Conservation (phyloP, 2,797 vertebrate genomes). For the Bovichtus diacanthus region DNA sequence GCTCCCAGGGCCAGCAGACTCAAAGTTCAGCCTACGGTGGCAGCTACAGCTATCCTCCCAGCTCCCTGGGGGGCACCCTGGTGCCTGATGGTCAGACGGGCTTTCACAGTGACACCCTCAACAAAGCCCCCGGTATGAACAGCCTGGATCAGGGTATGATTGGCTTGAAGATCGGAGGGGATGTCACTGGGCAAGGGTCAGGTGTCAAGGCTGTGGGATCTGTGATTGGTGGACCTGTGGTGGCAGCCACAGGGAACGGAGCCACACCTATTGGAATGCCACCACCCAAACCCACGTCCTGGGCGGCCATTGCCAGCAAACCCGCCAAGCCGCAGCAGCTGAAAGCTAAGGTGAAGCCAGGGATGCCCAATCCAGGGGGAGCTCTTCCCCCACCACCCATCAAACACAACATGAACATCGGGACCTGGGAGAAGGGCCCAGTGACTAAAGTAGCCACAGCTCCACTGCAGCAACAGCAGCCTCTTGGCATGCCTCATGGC, state of each 20-base stretch:
- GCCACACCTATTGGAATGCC: slow-evolving; percentile 90
- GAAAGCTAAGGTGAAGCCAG: slow-evolving; percentile 92
- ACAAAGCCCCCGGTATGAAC: slow-evolving; percentile 96
- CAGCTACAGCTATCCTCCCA: slow-evolving; percentile 96
- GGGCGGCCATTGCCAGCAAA: slow-evolving; percentile 97
- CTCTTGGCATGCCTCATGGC: slow-evolving; percentile 80
- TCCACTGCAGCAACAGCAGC: slow-evolving; percentile 86
- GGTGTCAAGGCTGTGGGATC: slow-evolving; percentile 93
- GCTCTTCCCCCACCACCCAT: slow-evolving; percentile 93
- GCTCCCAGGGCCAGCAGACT: slow-evolving; percentile 96
- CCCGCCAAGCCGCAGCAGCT: slow-evolving; percentile 93
- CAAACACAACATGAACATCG: slow-evolving; percentile 98
- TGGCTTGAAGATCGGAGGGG: slow-evolving; percentile 93
- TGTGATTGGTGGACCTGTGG: slow-evolving; percentile 89
- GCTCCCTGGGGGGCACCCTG: slow-evolving; percentile 93
- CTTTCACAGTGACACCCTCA: slow-evolving; percentile 94
- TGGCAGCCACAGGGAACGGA: slow-evolving; percentile 88
- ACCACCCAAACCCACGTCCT: slow-evolving; percentile 93
- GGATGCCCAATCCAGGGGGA: slow-evolving; percentile 86
- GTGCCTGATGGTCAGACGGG: slow-evolving; percentile 93
- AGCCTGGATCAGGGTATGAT: slow-evolving; percentile 97
- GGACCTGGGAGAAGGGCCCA: slow-evolving; percentile 96
- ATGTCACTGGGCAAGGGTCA: slow-evolving; percentile 86
- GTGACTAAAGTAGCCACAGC: slow-evolving; percentile 89
- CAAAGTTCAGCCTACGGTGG: slow-evolving; percentile 94